These are phyloP conservation scores for Phylloscopus trochilus DNA, from an alignment of 2,113 vertebrate species.

Conservation along the genomic window DNA sequence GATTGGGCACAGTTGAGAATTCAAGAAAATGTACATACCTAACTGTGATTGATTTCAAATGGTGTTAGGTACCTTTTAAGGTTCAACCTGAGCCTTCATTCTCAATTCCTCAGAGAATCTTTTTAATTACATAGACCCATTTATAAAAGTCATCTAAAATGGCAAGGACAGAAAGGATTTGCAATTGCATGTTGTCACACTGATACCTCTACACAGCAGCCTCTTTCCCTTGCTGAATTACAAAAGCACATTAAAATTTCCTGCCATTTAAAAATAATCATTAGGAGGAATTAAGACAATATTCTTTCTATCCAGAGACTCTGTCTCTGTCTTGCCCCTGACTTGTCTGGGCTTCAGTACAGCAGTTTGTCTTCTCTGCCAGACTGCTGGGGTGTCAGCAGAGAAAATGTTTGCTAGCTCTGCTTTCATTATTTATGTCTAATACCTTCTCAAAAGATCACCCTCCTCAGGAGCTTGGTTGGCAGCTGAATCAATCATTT, in stretches of 20 bases:
- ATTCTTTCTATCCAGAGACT: not conserved
- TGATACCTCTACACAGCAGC: not conserved
- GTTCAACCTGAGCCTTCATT: not conserved
- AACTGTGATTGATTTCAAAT: not conserved
- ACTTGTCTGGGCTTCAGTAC: not conserved
- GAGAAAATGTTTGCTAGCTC: not conserved
- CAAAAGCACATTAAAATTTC: conserved; percentile 40
- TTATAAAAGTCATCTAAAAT: not conserved
- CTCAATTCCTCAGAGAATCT: not conserved
- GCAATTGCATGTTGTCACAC: not conserved
- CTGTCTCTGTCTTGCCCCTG: not conserved
- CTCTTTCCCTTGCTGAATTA: conserved; percentile 23
- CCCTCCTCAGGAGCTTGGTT: not conserved
- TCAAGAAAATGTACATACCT: not conserved
- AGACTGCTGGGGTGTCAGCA: not conserved
- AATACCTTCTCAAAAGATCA: not conserved
- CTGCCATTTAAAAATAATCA: conserved; percentile 50
- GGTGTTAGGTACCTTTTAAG: not conserved
- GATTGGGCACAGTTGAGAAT: not conserved
- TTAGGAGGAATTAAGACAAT: not conserved
- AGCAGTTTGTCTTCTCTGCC: not conserved
- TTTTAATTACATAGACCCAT: not conserved
- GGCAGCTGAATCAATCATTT: not conserved
- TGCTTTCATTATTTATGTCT: not conserved
- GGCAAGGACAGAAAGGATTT: not conserved